Evolutionary conservation across 1,140 invertebrate species (phyloP), one percentile per base, ranked within the genome.

Genomic region (Lasioglossum albipes): DNA sequence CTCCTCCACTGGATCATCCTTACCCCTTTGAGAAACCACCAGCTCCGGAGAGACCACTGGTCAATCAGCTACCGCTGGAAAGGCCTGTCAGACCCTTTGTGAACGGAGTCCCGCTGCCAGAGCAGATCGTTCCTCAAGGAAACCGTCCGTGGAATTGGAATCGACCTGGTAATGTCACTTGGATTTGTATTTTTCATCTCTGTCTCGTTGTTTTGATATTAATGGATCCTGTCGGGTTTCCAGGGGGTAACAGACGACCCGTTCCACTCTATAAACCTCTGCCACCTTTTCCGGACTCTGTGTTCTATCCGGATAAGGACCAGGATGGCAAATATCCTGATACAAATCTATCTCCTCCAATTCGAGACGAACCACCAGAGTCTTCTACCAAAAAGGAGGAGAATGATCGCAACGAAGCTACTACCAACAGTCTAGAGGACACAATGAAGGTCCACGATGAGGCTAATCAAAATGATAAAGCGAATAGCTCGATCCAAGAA

Each of bases 21-120:
- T 91, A 92, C 85, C 91, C 88, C 67, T 93, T 91, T 45, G 92
- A 94, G 80, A 93, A 92, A 71, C 92, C 94, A 7, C 94, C 94
- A 9, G 93, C 94, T 81, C 94, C 82, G 69, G 94, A 86, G 87
- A 93, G 76, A 93, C 95, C 73, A 90, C 94, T 95, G 22, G 95
- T 96, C 75, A 96, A 97, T 90, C 93, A 96, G 83, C 94, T 95
- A 2, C 95, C 92, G 18, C 92, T 93, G 0, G 90, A 89, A 77
- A 91, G 87, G 4, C 93, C 95, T 0, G 89, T 94, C 3, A 90
- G 94, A 81, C 94, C 96, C 5, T 95, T 94, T 75, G 89, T 95
- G 76, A 95, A 95, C 76, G 96, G 95, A 18, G 95, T 97, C 49
- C 96, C 96, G 71, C 91, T 97, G 67, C 96, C 96, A 1, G 96